Percentiles rank a stretch among this genome's conserved stretches.
Conservation (phyloP, 2,888 invertebrate genomes). For the Sthenelais limicola region DNA sequence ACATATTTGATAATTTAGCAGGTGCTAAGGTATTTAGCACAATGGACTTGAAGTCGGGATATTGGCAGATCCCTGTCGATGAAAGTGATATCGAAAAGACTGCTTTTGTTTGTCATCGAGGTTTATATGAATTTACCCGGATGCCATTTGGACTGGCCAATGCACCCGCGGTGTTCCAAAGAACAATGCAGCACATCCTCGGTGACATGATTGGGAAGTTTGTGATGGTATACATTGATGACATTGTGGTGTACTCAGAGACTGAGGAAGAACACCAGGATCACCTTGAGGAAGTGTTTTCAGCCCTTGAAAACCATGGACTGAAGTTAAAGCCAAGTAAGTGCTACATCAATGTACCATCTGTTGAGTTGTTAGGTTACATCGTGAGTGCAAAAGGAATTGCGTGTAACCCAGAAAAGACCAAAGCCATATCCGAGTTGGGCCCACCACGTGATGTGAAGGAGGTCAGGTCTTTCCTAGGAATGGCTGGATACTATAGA, state of each 20-base stretch:
- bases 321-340: slow-evolving; percentile 15
- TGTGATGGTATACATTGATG: slow-evolving; percentile 43
- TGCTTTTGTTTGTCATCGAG: too few relatives aligned
- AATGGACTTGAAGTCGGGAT: too few relatives aligned
- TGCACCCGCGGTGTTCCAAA: too few relatives aligned
- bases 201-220: too few relatives aligned
- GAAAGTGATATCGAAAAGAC: too few relatives aligned
- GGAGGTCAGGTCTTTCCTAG: slow-evolving; percentile 26
- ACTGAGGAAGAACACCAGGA: slow-evolving; percentile 6
- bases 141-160: too few relatives aligned
- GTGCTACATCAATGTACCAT: neutral
- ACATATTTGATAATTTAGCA: too few relatives aligned
- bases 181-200: too few relatives aligned
- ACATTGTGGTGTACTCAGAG: slow-evolving; percentile 31
- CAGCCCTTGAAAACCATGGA: neutral
- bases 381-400: slow-evolving; percentile 43
- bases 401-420: slow-evolving; percentile 16
- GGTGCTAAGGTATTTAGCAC: too few relatives aligned
- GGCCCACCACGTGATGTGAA: slow-evolving; percentile 11
- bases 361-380: slow-evolving; percentile 21
- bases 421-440: slow-evolving; percentile 18
- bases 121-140: too few relatives aligned
- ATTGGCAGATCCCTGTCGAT: too few relatives aligned
- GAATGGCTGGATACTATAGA: slow-evolving; percentile 44
- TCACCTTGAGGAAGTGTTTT: slow-evolving; percentile 16